Base-by-base conservation (phyloP, 2,113 vertebrate genomes). In the Kryptolebias marmoratus region DNA sequence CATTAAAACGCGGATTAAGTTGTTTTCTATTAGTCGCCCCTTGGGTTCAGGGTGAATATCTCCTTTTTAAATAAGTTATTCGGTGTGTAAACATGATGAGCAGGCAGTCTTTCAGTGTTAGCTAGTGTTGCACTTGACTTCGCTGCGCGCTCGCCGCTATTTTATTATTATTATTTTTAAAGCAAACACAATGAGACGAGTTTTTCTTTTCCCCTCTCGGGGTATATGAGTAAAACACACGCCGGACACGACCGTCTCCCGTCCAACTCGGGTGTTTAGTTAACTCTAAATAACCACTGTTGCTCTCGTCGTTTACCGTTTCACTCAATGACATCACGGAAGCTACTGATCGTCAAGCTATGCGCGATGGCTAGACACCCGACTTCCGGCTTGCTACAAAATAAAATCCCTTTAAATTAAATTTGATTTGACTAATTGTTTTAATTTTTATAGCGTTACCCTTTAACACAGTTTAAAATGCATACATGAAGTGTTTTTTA, bases 51-150 rank as follows among this genome's bases (percentile, higher is more conserved):
- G 60, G 1, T 0, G 55, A 13, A 44, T 5, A 12, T 5, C 0
- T 44, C n/a, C 18, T 1, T 22, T 22, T 22, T 30, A 13, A 14
- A 45, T 9, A 18, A 54, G 16, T 54, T 64, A 1, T 16, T 12
- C 0, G 1, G 6, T 10, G 6, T 11, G 42, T 52, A 52, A n/a
- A 39, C 11, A 10, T 9, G 73, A 49, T 11, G 65, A 56, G 30
- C 42, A 27, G 52, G 2, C 59, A 39, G n/a, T 36, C 68, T 6
- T 67, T 77, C 82, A 44, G 1, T 58, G 82, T 85, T 85, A 87
- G 88, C 86, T 83, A 57, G 67, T 78, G 78, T 81, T 80, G 68
- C 88, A 85, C 82, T 87, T 88, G 84, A 87, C 86, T 83, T 81
- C 66, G n/a, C 74, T 3, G 3, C 11, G 42, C 28, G 15, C 71